A percentile compares a stretch with the other conserved stretches of the same genome.
Conservation (phyloP, 1,140 invertebrate species). For the Sitobion miscanthi region DNA sequence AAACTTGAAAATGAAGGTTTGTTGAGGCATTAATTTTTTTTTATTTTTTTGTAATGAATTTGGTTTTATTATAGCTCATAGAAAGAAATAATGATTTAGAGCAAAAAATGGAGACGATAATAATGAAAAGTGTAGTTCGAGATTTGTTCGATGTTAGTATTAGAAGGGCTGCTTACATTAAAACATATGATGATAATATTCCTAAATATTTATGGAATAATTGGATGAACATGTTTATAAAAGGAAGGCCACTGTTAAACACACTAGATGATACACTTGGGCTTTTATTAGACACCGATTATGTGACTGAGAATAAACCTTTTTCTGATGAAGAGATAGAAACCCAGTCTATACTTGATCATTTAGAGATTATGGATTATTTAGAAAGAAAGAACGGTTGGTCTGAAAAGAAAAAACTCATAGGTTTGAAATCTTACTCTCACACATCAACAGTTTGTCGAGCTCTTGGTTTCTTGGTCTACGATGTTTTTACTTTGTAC, state of each 20-base stretch:
- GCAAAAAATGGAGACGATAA: no score
- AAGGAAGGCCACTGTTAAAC: neutral
- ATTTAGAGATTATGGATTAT: neutral
- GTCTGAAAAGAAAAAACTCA: neutral
- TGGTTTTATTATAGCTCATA: neutral
- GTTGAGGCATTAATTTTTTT: neutral
- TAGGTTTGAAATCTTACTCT: neutral
- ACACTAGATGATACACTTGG: neutral
- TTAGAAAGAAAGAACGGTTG: neutral
- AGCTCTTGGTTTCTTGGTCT: neutral
- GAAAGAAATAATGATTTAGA: neutral
- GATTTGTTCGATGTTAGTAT: neutral
- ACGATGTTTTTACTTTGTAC: conserved; percentile 16
- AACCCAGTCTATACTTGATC: conserved; percentile 15
- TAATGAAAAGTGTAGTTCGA: neutral
- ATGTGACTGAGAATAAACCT: neutral
- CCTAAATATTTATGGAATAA: neutral
- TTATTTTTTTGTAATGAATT: neutral
- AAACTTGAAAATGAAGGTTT: neutral
- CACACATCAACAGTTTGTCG: neutral
- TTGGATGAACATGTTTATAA: conserved; percentile 8
- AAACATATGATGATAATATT: neutral
- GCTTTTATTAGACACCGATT: neutral
- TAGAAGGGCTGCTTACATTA: neutral
- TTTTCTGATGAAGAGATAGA: neutral